Evolutionary conservation across 2,797 vertebrate species (phyloP).

Genomic region (Chelmon rostratus): DNA sequence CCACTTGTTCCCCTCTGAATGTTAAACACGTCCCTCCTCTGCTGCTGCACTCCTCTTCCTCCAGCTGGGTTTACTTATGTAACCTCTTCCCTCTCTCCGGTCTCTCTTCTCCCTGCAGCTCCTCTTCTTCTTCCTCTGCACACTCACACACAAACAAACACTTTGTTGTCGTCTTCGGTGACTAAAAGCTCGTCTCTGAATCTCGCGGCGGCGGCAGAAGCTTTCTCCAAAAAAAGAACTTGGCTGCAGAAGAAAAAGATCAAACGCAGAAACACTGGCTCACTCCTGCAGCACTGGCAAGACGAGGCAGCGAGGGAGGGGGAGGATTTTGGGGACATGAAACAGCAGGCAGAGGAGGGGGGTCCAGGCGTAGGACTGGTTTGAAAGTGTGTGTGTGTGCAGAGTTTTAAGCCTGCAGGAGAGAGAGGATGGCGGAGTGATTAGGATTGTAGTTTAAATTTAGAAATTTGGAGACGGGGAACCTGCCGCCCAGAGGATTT

Average conservation of each 20-base stretch:
- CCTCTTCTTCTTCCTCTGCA: neutral
- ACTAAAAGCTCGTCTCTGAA: slow-evolving; percentile 60
- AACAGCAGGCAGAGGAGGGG: slow-evolving; percentile 9
- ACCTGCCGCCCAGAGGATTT: slow-evolving; percentile 50
- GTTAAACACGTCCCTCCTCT: neutral
- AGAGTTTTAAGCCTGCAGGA: slow-evolving; percentile 55
- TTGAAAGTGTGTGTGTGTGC: slow-evolving; percentile 19
- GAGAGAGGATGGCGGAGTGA: slow-evolving; percentile 43
- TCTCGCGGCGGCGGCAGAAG: slow-evolving; percentile 36
- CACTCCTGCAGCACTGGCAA: slow-evolving; percentile 45
- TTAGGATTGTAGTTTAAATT: slow-evolving; percentile 60
- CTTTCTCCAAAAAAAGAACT: slow-evolving; percentile 60
- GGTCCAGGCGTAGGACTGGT: slow-evolving; percentile 21
- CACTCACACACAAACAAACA: slow-evolving; percentile 18
- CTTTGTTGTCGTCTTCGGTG: slow-evolving; percentile 39
- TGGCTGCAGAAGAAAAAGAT: slow-evolving; percentile 71
- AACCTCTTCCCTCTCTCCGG: slow-evolving; percentile 27
- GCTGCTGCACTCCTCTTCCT: neutral
- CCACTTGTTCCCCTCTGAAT: slow-evolving; percentile 5
- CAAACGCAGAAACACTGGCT: slow-evolving; percentile 68
- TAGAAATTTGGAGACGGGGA: slow-evolving; percentile 55
- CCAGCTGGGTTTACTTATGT: slow-evolving; percentile 32
- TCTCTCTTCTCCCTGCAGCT: slow-evolving; percentile 18
- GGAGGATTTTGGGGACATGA: slow-evolving; percentile 44
- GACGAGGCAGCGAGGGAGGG: neutral